Evolutionary conservation across 1,140 invertebrate genomes (phyloP), one percentile per base, ranked within the genome.

Genomic region (Cylas formicarius): DNA sequence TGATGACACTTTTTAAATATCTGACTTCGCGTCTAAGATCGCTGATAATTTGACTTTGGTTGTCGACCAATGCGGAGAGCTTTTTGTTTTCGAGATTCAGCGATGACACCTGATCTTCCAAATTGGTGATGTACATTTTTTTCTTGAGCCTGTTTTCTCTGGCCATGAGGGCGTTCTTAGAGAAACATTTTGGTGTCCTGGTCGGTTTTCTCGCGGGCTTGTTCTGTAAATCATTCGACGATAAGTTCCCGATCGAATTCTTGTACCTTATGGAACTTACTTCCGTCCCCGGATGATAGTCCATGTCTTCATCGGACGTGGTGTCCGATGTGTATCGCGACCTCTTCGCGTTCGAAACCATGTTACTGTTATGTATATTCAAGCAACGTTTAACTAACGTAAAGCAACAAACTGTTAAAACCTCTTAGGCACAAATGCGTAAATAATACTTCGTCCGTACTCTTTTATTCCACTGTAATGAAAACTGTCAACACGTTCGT

Each of bases 61-160:
- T 63, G 6, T 72, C 64, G 3, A 77, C 52, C 0, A 66, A 58
- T 31, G 58, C 62, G 0, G 57, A 48, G n/a, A 76, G 53, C 9
- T 67, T 69, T 40, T 64, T 66, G 41, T 75, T 75, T 5, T 73
- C 65, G 10, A 55, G 53, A 13, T 67, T 67, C 17, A 68, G 62
- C 17, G 60, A 48, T 0, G 58, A 43, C 0, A 76, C 44, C 45
- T 72, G 68, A n/a, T 60, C 67, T 49, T 78, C 74, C 3, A 77
- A 64, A 24, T 64, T 67, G 37, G 74, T 65, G 4, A 78, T 33
- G 38, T 77, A 72, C 10, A 70, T 64, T 49, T 78, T 78, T 40
- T 78, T 78, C 2, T 66, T 68, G 3, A 70, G 67, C 5, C 76
- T 63, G 55, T 77, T 78, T 46, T 75, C 71, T 2, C 76, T 60